These are phyloP conservation scores for Macquaria australasica DNA, from an alignment of 2,113 vertebrate species.

Conservation along the genomic window DNA sequence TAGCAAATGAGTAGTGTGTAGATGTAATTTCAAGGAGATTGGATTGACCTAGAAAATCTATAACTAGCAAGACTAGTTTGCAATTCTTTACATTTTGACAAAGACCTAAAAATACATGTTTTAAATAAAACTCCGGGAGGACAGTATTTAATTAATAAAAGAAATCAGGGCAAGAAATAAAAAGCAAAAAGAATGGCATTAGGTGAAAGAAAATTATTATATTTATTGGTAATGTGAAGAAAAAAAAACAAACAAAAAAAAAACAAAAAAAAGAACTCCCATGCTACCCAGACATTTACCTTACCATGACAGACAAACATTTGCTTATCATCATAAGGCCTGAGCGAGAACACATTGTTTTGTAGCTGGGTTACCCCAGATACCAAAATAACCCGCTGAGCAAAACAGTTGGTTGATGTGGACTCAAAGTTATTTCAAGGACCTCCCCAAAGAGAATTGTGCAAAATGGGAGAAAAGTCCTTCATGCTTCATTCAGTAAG, in stretches of 20 bases:
- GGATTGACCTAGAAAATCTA: not conserved
- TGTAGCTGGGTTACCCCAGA: constrained; percentile 68
- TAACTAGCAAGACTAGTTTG: not conserved
- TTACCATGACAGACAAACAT: constrained; percentile 14
- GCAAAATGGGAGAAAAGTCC: constrained; percentile 68
- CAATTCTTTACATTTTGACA: not conserved
- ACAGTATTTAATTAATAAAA: not conserved
- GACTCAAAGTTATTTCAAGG: constrained; percentile 81
- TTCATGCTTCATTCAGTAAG: constrained; percentile 70
- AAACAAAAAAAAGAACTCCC: not conserved
- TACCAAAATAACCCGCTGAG: constrained; percentile 73
- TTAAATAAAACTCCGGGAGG: not conserved
- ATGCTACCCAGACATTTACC: not conserved
- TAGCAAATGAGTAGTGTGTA: not conserved
- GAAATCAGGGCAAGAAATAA: not conserved
- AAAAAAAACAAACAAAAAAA: not conserved
- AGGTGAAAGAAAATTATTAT: not conserved
- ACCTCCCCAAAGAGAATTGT: constrained; percentile 75
- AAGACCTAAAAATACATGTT: not conserved
- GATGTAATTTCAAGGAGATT: not conserved
- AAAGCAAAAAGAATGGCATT: not conserved
- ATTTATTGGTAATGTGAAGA: not conserved
- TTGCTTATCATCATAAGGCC: constrained; percentile 27
- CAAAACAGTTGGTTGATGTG: constrained; percentile 67
- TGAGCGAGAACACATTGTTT: constrained; percentile 40